Percentiles rank a stretch among this genome's conserved stretches.
Evolutionary conservation across 2,888 invertebrate species (phyloP).

Genomic region (Chloroclysta siterata): DNA sequence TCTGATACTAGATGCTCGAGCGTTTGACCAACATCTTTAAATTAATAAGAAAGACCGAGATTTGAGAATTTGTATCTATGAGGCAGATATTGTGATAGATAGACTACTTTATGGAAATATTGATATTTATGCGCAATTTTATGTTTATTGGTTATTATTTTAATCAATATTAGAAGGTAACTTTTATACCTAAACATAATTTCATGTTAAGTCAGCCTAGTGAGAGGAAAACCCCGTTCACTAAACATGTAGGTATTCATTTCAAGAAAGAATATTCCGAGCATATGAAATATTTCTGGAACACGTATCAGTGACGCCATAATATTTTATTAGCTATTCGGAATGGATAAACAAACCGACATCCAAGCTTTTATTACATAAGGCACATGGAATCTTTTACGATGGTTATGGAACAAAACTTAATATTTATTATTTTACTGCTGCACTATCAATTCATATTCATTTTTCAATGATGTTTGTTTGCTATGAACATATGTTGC

Average conservation of each 20-base stretch:
- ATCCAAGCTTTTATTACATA: slow-evolving; percentile 19
- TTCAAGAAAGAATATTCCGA: slow-evolving; percentile 18
- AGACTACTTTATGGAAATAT: background rate
- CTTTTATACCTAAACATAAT: background rate
- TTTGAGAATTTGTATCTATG: slow-evolving; percentile 13
- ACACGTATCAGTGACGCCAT: slow-evolving; percentile 31
- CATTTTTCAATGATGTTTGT: slow-evolving; percentile 3
- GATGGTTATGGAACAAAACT: background rate
- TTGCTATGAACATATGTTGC: background rate
- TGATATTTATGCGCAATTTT: background rate
- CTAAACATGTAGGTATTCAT: background rate
- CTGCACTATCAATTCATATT: background rate
- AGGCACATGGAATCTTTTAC: slow-evolving; percentile 11
- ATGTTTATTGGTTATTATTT: no score
- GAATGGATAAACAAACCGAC: slow-evolving; percentile 21
- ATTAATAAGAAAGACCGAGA: slow-evolving; percentile 20
- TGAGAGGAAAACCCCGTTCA: background rate
- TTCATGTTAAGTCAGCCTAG: background rate
- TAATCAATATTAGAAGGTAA: no score
- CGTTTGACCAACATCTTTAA: slow-evolving; percentile 21
- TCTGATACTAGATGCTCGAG: slow-evolving; percentile 25
- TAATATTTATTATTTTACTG: slow-evolving; percentile 15
- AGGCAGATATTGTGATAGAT: slow-evolving; percentile 8
- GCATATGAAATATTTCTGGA: slow-evolving; percentile 16
- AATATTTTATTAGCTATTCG: slow-evolving; percentile 29